Conservation (phyloP, 1,140 invertebrate genomes). For the Drosophila insularis region DNA sequence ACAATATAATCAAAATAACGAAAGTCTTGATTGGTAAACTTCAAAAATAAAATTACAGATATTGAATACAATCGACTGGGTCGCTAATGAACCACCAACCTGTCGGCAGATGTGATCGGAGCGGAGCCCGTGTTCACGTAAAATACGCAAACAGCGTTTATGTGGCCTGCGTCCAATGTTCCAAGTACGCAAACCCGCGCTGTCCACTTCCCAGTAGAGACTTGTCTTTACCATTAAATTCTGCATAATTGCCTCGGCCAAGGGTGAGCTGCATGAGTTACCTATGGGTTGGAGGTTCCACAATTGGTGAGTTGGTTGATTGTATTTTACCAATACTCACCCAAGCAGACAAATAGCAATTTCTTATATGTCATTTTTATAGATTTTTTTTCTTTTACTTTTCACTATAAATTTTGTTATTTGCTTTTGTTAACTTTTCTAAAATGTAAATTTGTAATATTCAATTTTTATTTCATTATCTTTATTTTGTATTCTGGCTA, state of each 20-base stretch:
- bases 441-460: conserved; percentile 18
- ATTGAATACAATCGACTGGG: no score
- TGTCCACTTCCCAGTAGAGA: conserved; percentile 70
- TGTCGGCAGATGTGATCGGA: conserved; percentile 62
- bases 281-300: conserved; percentile 24
- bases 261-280: conserved; percentile 66
- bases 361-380: conserved; percentile 51
- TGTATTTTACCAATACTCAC: conserved; percentile 15
- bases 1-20: conserved; percentile 61
- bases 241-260: conserved; percentile 69
- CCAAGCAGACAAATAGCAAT: conserved; percentile 65
- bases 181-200: conserved; percentile 61
- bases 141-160: conserved; percentile 38
- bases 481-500: not conserved
- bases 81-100: conserved; percentile 17
- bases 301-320: no score
- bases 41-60: not conserved
- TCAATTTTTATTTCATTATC: conserved; percentile 13
- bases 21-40: conserved; percentile 55
- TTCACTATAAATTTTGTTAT: conserved; percentile 20
- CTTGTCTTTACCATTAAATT: conserved; percentile 67
- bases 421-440: not conserved
- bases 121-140: conserved; percentile 57
- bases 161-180: conserved; percentile 63
- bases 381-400: not conserved